Conservation (phyloP, 1,140 invertebrate genomes). For the Ylistrum balloti region DNA sequence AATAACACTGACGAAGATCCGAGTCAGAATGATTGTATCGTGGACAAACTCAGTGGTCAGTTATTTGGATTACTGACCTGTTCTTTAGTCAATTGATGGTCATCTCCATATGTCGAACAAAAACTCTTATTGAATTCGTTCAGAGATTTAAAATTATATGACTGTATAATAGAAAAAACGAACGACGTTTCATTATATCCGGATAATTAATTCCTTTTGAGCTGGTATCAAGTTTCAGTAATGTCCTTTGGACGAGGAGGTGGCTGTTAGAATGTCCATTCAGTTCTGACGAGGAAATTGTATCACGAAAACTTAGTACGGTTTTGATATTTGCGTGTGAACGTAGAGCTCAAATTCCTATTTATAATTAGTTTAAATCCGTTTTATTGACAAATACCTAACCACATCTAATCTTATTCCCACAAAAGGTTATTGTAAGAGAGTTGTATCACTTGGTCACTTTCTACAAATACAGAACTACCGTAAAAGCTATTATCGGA, state of each 20-base stretch:
- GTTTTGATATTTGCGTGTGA: not conserved
- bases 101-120: slow-evolving; percentile 33
- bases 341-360: not conserved
- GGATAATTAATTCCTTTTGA: slow-evolving; percentile 33
- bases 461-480: too few species aligned
- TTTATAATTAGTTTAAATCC: not conserved
- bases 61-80: not conserved
- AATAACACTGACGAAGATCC: not conserved
- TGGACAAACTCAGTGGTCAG: slow-evolving; percentile 12
- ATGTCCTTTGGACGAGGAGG: not conserved
- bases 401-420: too few species aligned
- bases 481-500: too few species aligned
- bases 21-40: not conserved
- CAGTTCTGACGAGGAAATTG: not conserved
- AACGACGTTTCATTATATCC: slow-evolving; percentile 24
- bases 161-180: slow-evolving; percentile 40
- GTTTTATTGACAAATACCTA: not conserved
- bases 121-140: not conserved
- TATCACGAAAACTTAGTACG: not conserved
- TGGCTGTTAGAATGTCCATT: not conserved
- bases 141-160: slow-evolving; percentile 15
- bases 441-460: too few species aligned
- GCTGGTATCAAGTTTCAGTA: not conserved
- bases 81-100: slow-evolving; percentile 26
- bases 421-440: too few species aligned